Evolutionary conservation across 2,888 invertebrate species (phyloP).

Genomic region (Lysandra coridon): DNA sequence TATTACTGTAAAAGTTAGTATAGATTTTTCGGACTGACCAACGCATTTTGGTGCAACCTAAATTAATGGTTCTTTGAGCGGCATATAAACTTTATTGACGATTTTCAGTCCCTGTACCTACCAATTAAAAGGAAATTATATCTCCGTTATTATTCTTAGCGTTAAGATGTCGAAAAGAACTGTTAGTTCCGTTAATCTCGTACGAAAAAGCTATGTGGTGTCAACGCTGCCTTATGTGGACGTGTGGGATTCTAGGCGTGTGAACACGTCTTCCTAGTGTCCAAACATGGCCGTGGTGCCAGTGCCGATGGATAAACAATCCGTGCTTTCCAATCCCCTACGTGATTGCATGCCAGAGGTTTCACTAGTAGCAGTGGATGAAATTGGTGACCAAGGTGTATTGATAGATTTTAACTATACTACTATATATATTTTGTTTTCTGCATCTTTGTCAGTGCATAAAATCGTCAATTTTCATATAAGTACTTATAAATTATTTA

Average conservation of each 20-base stretch:
- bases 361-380: not conserved
- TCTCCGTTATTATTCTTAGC: not conserved
- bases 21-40: too few species aligned
- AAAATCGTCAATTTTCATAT: too few species aligned
- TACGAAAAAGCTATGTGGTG: slow-evolving; percentile 23
- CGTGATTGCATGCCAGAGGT: not conserved
- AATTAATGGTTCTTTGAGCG: too few species aligned
- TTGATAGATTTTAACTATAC: too few species aligned
- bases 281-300: slow-evolving; percentile 60
- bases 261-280: slow-evolving; percentile 57
- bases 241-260: slow-evolving; percentile 53
- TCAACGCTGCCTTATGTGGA: slow-evolving; percentile 35
- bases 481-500: too few species aligned
- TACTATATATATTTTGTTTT: too few species aligned
- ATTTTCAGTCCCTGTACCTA: not conserved
- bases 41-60: too few species aligned
- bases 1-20: too few species aligned
- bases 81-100: not conserved
- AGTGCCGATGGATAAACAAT: slow-evolving; percentile 53
- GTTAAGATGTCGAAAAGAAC: slow-evolving; percentile 6
- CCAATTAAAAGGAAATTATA: not conserved
- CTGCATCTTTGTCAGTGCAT: too few species aligned
- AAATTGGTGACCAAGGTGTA: not conserved
- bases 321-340: slow-evolving; percentile 51
- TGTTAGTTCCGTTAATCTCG: slow-evolving; percentile 27